phyloP scores from a whole-genome alignment of 2,113 vertebrate species.

The Ibidorhyncha struthersii region DNA sequence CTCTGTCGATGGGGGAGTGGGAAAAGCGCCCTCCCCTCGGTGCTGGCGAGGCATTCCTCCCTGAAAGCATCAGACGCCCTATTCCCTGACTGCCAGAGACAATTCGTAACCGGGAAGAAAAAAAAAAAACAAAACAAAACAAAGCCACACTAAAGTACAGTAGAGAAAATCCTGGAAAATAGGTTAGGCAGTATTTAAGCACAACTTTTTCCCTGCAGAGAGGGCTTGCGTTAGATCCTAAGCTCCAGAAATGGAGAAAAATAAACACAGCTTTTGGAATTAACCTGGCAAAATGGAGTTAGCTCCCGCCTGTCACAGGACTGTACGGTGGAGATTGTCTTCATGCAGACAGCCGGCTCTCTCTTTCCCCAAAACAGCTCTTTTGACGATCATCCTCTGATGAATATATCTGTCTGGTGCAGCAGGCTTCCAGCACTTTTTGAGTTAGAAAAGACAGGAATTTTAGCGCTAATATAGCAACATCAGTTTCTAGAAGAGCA shows the following conservation, averaged over 20 bases:
- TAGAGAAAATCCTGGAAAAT: neutral
- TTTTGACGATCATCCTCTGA: neutral
- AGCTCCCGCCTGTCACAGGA: neutral
- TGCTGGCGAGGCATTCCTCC: neutral
- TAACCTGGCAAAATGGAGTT: neutral
- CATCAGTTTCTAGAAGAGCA: neutral
- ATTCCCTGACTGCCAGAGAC: neutral
- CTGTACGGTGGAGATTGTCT: neutral
- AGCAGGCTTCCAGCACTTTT: neutral
- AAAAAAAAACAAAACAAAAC: neutral
- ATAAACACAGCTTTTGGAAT: constrained; percentile 14
- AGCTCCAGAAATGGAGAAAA: neutral
- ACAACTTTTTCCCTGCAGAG: neutral
- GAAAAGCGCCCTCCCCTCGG: neutral
- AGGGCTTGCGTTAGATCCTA: neutral
- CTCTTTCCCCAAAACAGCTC: neutral
- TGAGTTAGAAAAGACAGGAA: neutral
- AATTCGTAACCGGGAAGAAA: neutral
- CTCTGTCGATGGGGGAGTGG: accelerated
- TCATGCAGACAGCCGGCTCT: accelerated
- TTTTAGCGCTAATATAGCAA: neutral
- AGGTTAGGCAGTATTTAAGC: neutral
- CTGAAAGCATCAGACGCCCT: neutral
- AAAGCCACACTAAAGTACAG: neutral
- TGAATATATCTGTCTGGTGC: accelerated